Evolutionary conservation across 1,140 invertebrate genomes (phyloP).

Genomic region (Hermatobates lingyangjiaoensis): DNA sequence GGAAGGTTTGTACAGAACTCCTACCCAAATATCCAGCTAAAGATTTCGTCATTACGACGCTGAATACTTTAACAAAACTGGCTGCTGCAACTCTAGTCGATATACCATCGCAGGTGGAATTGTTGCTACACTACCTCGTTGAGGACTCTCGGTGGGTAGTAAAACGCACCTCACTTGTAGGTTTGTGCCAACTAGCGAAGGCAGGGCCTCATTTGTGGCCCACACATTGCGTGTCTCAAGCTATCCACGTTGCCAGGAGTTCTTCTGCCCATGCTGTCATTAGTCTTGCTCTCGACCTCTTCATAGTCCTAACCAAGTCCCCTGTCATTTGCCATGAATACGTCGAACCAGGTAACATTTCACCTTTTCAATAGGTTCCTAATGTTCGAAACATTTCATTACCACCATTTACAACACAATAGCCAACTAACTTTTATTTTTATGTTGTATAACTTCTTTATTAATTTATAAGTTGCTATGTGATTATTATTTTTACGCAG

Average conservation of each 20-base stretch:
- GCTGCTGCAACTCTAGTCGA: slow-evolving; percentile 75
- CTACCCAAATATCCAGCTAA: slow-evolving; percentile 71
- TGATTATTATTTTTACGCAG: too few relatives aligned
- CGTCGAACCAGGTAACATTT: slow-evolving; percentile 21
- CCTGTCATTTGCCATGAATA: slow-evolving; percentile 32
- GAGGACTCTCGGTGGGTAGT: slow-evolving; percentile 47
- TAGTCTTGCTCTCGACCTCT: slow-evolving; percentile 26
- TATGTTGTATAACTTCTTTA: too few relatives aligned
- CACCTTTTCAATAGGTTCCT: too few relatives aligned
- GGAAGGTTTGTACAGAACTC: slow-evolving; percentile 57
- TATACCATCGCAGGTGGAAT: slow-evolving; percentile 45
- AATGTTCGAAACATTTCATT: too few relatives aligned
- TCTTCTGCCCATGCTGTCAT: slow-evolving; percentile 23
- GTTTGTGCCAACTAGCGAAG: slow-evolving; percentile 54
- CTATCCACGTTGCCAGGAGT: slow-evolving; percentile 32
- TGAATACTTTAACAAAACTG: slow-evolving; percentile 73
- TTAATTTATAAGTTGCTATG: too few relatives aligned
- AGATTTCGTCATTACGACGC: slow-evolving; percentile 68
- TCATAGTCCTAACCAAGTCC: slow-evolving; percentile 33
- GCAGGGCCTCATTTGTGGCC: slow-evolving; percentile 67
- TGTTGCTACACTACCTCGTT: slow-evolving; percentile 35
- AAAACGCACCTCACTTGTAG: slow-evolving; percentile 49
- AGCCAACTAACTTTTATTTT: too few relatives aligned
- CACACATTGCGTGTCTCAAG: slow-evolving; percentile 37
- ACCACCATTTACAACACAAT: too few relatives aligned